These are phyloP conservation scores for Brachymystax lenok DNA, from an alignment of 2,797 vertebrate species.

Conservation along the genomic window DNA sequence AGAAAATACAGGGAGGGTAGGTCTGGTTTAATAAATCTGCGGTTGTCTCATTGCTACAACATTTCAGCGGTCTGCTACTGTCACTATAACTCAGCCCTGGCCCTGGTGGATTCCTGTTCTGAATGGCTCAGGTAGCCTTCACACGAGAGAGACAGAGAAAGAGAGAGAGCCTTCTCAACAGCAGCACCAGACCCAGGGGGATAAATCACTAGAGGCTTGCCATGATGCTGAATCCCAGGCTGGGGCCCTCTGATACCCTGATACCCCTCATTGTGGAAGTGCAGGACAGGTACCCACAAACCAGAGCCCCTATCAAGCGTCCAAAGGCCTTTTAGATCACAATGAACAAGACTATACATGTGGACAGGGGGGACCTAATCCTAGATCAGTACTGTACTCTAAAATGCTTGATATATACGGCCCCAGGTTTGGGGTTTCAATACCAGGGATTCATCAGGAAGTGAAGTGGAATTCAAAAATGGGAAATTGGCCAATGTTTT, in stretches of 20 bases:
- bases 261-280: background rate
- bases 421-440: background rate
- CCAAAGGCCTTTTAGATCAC: background rate
- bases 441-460: background rate
- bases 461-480: background rate
- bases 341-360: background rate
- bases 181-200: constrained; percentile 34
- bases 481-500: background rate
- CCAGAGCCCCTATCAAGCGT: background rate
- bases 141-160: constrained; percentile 10
- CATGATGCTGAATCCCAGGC: constrained; percentile 8
- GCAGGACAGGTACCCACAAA: background rate
- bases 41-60: constrained; percentile 66
- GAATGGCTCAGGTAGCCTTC: constrained; percentile 74
- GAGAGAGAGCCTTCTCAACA: constrained; percentile 22
- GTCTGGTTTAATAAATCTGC: constrained; percentile 66
- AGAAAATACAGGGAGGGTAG: constrained; percentile 44
- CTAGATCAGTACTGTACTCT: too few relatives aligned
- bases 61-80: constrained; percentile 55
- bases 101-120: constrained; percentile 68
- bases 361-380: background rate
- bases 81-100: constrained; percentile 68
- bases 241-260: background rate
- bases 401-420: background rate
- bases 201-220: constrained; percentile 60